Evolutionary conservation across 2,888 invertebrate genomes (phyloP).

Genomic region (Hofmannophila pseudospretella): DNA sequence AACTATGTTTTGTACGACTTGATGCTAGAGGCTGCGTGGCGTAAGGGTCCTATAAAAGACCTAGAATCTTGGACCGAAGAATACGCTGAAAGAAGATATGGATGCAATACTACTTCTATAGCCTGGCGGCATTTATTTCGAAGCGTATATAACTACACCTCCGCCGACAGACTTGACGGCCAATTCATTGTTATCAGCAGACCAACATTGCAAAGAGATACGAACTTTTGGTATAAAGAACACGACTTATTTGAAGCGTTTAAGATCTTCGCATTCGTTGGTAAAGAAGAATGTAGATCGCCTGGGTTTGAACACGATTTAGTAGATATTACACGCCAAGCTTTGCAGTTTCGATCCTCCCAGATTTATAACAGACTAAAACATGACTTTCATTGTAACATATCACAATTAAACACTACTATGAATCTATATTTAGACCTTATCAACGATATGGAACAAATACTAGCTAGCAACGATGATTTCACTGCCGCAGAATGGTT

Average conservation of each 20-base stretch:
- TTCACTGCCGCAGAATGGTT: conserved; percentile 45
- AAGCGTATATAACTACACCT: conserved; percentile 85
- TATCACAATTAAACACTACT: conserved; percentile 44
- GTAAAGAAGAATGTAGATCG: conserved; percentile 27
- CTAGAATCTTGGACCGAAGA: conserved; percentile 80
- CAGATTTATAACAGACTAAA: conserved; percentile 80
- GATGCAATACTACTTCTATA: conserved; percentile 73
- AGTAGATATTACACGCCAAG: conserved; percentile 92
- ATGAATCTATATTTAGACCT: conserved; percentile 46
- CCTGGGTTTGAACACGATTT: conserved; percentile 85
- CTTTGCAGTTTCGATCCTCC: conserved; percentile 85
- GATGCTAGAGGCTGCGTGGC: conserved; percentile 90
- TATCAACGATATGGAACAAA: conserved; percentile 44
- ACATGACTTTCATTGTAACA: conserved; percentile 33
- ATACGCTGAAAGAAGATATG: conserved; percentile 86
- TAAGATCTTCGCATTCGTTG: conserved; percentile 45
- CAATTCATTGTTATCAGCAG: conserved; percentile 84
- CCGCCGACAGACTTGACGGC: conserved; percentile 81
- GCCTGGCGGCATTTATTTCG: conserved; percentile 83
- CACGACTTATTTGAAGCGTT: conserved; percentile 77
- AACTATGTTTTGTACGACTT: conserved; percentile 96
- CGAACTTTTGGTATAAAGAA: conserved; percentile 86
- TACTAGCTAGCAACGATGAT: conserved; percentile 35
- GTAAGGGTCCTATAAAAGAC: conserved; percentile 75
- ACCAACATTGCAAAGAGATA: conserved; percentile 80